These are phyloP conservation scores for Cyprinodon diabolis DNA, from an alignment of 2,797 vertebrate genomes.

Conservation along the genomic window DNA sequence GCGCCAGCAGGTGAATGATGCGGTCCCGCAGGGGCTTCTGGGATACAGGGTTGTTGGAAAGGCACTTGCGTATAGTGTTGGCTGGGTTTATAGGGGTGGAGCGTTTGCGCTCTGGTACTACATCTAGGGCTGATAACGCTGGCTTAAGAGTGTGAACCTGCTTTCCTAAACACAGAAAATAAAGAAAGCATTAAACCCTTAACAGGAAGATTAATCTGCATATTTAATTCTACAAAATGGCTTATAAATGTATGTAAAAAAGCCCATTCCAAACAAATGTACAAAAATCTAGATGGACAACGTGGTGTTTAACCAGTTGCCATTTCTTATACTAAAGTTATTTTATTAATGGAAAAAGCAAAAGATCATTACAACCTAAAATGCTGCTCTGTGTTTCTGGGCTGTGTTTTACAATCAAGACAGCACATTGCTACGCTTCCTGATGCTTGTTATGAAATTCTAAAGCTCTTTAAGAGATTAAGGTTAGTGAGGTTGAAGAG, in stretches of 20 bases:
- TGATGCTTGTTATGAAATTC: slow-evolving; percentile 51
- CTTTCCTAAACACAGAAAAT: slow-evolving; percentile 77
- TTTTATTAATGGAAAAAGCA: too few species aligned
- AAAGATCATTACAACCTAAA: not conserved
- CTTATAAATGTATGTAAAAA: not conserved
- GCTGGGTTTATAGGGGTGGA: slow-evolving; percentile 91
- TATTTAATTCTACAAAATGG: not conserved
- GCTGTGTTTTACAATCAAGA: slow-evolving; percentile 25
- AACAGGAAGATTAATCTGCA: not conserved
- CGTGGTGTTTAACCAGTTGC: too few species aligned
- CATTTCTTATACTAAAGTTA: too few species aligned
- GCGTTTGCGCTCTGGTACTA: slow-evolving; percentile 87
- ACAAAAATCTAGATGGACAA: not conserved
- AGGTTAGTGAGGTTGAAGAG: slow-evolving; percentile 34
- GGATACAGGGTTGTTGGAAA: slow-evolving; percentile 81
- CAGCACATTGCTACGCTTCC: slow-evolving; percentile 20
- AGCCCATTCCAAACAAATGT: not conserved
- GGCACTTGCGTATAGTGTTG: slow-evolving; percentile 85
- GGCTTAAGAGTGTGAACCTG: slow-evolving; percentile 87
- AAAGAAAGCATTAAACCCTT: not conserved
- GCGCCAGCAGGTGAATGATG: slow-evolving; percentile 89
- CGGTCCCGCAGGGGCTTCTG: slow-evolving; percentile 88
- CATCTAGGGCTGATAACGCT: slow-evolving; percentile 78
- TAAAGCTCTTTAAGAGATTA: slow-evolving; percentile 67
- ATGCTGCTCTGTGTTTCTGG: slow-evolving; percentile 16